Evolutionary conservation across 2,113 vertebrate species (phyloP).

Genomic region (Formicarius rufipectus): DNA sequence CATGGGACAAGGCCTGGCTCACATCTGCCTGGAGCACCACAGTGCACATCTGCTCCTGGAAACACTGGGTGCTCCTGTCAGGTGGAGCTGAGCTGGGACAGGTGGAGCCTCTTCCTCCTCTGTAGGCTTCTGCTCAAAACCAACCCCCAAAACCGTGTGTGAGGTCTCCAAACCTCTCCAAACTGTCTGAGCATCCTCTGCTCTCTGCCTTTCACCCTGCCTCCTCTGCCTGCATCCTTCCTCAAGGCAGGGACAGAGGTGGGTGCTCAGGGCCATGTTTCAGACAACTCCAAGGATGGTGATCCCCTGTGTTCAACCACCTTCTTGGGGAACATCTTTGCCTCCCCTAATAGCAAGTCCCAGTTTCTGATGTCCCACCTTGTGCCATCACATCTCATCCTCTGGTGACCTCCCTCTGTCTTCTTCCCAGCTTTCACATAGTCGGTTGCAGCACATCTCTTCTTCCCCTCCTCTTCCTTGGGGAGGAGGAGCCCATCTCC

Average conservation of each 20-base stretch:
- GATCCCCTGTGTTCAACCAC: neutral
- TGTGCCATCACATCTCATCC: neutral
- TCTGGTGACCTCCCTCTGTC: neutral
- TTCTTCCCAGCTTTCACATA: neutral
- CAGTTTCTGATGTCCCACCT: neutral
- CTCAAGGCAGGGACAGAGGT: neutral
- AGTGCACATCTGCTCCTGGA: rapidly evolving
- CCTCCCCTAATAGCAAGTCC: rapidly evolving
- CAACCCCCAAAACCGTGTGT: neutral
- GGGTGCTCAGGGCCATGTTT: too few species aligned
- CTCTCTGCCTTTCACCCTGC: neutral
- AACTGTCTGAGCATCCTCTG: neutral
- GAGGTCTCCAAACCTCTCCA: neutral
- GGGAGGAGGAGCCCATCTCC: neutral
- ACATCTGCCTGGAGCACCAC: rapidly evolving
- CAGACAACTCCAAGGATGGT: neutral
- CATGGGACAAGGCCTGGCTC: rapidly evolving
- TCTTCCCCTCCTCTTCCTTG: neutral
- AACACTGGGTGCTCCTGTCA: neutral
- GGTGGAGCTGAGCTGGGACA: neutral
- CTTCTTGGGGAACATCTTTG: rapidly evolving
- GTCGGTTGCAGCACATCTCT: neutral
- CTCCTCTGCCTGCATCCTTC: neutral
- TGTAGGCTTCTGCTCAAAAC: neutral
- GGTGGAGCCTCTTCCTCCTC: neutral